Base-by-base conservation (phyloP, 2,797 vertebrate species). In the Epinephelus malabaricus region DNA sequence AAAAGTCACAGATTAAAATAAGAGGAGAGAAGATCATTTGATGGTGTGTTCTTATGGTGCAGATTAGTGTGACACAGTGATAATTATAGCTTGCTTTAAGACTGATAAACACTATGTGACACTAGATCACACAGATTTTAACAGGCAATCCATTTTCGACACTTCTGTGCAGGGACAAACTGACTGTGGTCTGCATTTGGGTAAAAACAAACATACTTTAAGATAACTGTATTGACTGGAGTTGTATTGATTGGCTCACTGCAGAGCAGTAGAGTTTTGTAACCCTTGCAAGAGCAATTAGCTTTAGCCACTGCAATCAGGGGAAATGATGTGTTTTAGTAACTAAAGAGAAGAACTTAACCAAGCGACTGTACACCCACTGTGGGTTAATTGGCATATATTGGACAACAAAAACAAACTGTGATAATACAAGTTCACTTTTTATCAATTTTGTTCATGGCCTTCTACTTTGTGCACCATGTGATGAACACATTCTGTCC, bases 261-360 rank as follows among this genome's bases (percentile, higher is more conserved):
- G 30, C 51, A 23, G 25, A 82, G 25, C 43, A 65, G 45, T 49
- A 70, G 30, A n/a, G 38, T 55, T 80, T 49, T 71, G 59, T 69
- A 62, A 84, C 21, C 63, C 7, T 60, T 50, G 25, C 21, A 79
- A 70, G 63, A 70, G 59, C 34, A 83, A 72, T 81, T 88, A 81
- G 15, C 10, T 76, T 67, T 18, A 72, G 47, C 38, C 69, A 21
- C 47, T 72, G 2, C 43, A 83, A 76, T 78, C 49, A 75, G 55
- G 43, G 38, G 18, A 56, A 77, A 85, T 64, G 3, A 70, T 79
- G 62, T 46, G 6, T 56, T 60, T 59, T 5, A 45, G 19, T 21
- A 40, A 79, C 17, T 23, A 66, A 69, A 66, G 11, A 61, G 56
- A 69, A 75, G 0, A 73, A 53, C 3, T 11, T 61, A 50, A 69